Base-by-base conservation (phyloP, 1,140 invertebrate species). In the Brachionus rubens region DNA sequence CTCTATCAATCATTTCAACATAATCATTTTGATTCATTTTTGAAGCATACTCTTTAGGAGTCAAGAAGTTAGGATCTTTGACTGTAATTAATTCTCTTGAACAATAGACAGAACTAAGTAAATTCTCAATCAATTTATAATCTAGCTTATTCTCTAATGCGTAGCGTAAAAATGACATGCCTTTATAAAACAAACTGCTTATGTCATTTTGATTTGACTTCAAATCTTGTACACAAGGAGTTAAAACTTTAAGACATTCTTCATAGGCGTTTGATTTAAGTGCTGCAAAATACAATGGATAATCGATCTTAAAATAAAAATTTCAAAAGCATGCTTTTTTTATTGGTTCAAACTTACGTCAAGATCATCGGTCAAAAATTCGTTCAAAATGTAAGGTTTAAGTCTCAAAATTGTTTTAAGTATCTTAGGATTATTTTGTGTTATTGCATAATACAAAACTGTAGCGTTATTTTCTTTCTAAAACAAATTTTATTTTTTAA, bases 381-480 rank as follows among this genome's bases (percentile, higher is more conserved):
- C 68, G 6, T 14, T 30, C 3, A 72, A 43, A 65, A 65, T 26
- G 43, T 26, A 65, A 12, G 33, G 59, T 19, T 65, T 65, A 7
- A 65, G 24, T 65, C 43, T 65, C 7, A 65, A 41, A 21, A 65
- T 12, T 21, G 68, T 14, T 54, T 36, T 50, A 12, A 72, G 30
- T 16, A 72, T 9, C 6, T 28, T 16, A 24, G 10, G 9, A n/a
- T 72, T 54, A 10, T 54, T 72, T 36, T 72, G 19, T 12, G 28
- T 40, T 9, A 72, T 48, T 14, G 46, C 68, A 50, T 72, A 50
- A 19, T 72, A 72, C 9, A 72, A 72, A 50, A 72, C 41, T 48
- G 68, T 72, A 41, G 68, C 14, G 19, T 54, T 54, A 14, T 72
- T 72, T 54, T 72, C 68, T 54, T 36, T 72, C 68, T 72, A 10